Conservation (phyloP, 2,797 vertebrate genomes). For the Crenuchus spilurus region DNA sequence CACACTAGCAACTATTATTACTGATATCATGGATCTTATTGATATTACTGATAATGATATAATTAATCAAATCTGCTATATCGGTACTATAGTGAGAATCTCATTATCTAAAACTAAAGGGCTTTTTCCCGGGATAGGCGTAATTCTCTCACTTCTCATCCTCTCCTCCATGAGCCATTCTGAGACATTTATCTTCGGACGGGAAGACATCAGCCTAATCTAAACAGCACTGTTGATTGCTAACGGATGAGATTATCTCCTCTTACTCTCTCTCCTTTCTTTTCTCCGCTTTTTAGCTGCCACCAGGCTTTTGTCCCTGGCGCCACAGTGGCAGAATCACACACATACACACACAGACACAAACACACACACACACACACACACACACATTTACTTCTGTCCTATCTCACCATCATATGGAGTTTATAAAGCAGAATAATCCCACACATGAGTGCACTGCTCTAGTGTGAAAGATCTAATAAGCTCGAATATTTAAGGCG, state of each 20-base stretch:
- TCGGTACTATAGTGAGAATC: too few relatives aligned
- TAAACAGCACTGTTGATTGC: constrained; percentile 78
- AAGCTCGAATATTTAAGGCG: too few relatives aligned
- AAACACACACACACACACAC: neutral
- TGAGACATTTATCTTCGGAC: constrained; percentile 60
- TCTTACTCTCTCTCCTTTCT: constrained; percentile 66
- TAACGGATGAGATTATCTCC: constrained; percentile 79
- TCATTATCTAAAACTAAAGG: too few relatives aligned
- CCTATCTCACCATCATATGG: too few relatives aligned
- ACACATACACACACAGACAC: neutral
- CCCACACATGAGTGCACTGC: too few relatives aligned
- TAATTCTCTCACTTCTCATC: neutral
- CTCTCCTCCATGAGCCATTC: constrained; percentile 43
- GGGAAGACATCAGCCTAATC: constrained; percentile 67
- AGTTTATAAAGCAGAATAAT: too few relatives aligned
- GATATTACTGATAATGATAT: too few relatives aligned
- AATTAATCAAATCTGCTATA: too few relatives aligned
- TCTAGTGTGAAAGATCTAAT: too few relatives aligned
- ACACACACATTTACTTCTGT: neutral
- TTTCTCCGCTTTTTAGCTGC: constrained; percentile 71
- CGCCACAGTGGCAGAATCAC: constrained; percentile 67
- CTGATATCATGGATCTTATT: too few relatives aligned
- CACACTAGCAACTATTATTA: too few relatives aligned
- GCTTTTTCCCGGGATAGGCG: neutral
- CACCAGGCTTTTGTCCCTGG: constrained; percentile 74